Percentiles rank a stretch among this genome's conserved stretches.
Evolutionary conservation across 2,113 vertebrate species (phyloP).

Genomic region (Porphyrio hochstetteri): DNA sequence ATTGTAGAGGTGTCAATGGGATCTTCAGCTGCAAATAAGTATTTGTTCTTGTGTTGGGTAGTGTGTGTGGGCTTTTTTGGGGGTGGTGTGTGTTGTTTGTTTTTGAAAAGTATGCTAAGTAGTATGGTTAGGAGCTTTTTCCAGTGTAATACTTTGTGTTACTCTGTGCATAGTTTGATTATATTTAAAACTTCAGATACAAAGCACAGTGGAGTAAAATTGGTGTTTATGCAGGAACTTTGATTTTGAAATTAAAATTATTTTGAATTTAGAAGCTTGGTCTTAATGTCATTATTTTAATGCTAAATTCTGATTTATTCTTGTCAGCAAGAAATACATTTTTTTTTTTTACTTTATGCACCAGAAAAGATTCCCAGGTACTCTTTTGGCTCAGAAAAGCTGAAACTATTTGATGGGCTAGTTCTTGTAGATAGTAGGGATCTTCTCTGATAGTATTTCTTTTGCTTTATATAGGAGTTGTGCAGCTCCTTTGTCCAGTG

Average conservation of each 20-base stretch:
- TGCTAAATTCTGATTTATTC: background rate
- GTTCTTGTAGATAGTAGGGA: background rate
- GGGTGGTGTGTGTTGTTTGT: too few relatives aligned
- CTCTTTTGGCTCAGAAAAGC: background rate
- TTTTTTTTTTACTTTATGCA: background rate
- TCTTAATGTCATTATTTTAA: background rate
- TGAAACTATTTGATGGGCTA: background rate
- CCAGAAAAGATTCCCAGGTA: background rate
- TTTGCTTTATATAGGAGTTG: background rate
- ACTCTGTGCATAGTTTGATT: background rate
- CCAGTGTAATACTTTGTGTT: background rate
- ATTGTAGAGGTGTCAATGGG: background rate
- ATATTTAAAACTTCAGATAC: background rate
- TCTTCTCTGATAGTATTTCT: background rate
- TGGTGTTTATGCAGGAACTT: background rate
- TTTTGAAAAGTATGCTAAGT: background rate
- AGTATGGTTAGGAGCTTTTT: background rate
- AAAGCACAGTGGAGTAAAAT: background rate
- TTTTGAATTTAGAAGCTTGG: background rate
- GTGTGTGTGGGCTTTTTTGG: too few relatives aligned
- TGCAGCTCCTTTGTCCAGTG: background rate
- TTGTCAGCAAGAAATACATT: background rate
- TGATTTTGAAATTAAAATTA: background rate
- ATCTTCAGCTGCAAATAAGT: background rate
- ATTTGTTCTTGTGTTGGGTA: too few relatives aligned